Base-by-base conservation (phyloP, 2,113 vertebrate species). In the Oncorhynchus clarkii region DNA sequence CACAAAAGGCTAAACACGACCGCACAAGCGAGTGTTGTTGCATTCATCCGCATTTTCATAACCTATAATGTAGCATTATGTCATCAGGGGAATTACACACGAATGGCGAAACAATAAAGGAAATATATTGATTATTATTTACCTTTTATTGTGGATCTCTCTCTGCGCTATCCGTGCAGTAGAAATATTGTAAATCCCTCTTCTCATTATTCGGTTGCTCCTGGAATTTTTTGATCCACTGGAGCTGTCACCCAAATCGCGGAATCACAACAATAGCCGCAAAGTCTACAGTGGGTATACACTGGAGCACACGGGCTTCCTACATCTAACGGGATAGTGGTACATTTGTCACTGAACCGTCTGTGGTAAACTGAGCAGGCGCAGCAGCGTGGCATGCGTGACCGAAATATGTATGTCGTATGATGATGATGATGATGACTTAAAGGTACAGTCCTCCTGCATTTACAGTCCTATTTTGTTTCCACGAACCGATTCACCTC, bases 251-350 rank as follows among this genome's bases (percentile, higher is more conserved):
- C 72, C 78, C 9, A 73, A 45, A 75, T 45, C 74, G 73, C 75
- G 68, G 70, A 72, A 64, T 39, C 71, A 81, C 82, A 88, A 88
- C 88, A 90, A 90, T 65, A 84, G 87, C 59, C 77, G 48, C 72
- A 51, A 81, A 13, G 79, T 87, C 81, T 76, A 16, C 2, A n/a
- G 67, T 20, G 34, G 22, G 9, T 26, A 27, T 39, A 27, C 7
- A 29, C 72, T 14, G 16, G 16, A 72, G 71, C 54, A 24, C 20
- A 54, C 20, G 22, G 71, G 72, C 69, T 51, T 12, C 14, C 49
- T 51, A 51, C 11, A 14, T 54, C 51, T 68, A 3, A 29, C 67
- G 31, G 6, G 72, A 54, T 77, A 64, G 79, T 20, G 77, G 70
- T 80, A 72, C 75, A 22, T 69, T 45, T 39, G 60, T 73, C 72